Conservation (phyloP, 2,888 invertebrate genomes). For the Drosophila nigritarsus region DNA sequence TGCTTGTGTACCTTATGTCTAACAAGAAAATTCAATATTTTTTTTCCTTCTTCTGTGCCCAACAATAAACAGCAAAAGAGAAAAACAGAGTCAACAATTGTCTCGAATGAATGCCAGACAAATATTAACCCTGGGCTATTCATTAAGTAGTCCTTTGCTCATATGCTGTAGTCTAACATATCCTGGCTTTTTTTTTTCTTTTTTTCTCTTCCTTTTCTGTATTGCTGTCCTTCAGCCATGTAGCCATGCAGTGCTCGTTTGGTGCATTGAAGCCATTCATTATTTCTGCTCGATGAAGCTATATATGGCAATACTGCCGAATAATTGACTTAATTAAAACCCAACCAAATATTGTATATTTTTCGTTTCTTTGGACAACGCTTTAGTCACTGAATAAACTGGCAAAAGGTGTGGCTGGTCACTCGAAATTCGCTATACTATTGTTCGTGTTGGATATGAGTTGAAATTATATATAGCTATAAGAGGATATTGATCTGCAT, state of each 20-base stretch:
- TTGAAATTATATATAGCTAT: not conserved
- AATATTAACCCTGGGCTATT: conserved; percentile 77
- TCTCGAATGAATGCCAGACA: conserved; percentile 56
- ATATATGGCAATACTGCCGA: not conserved
- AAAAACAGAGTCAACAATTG: conserved; percentile 36
- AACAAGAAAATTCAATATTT: conserved; percentile 77
- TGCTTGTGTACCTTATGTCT: conserved; percentile 45
- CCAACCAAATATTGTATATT: not conserved
- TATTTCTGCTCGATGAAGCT: conserved; percentile 55
- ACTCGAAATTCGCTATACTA: not conserved
- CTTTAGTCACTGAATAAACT: not conserved
- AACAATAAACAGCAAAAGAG: conserved; percentile 58
- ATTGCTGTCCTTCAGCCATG: conserved; percentile 31
- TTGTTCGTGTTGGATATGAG: not conserved
- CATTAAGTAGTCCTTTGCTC: conserved; percentile 77
- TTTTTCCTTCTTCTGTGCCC: conserved; percentile 63
- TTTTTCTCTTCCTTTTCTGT: not conserved
- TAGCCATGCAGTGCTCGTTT: not conserved
- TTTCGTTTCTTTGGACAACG: not conserved
- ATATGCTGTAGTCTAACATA: conserved; percentile 63
- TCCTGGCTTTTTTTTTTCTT: conserved; percentile 13
- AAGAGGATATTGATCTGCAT: too few species aligned
- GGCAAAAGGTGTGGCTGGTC: not conserved
- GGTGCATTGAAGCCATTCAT: conserved; percentile 40
- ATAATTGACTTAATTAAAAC: not conserved